Evolutionary conservation across 2,113 vertebrate genomes (phyloP).

Genomic region (Amazona vittata): DNA sequence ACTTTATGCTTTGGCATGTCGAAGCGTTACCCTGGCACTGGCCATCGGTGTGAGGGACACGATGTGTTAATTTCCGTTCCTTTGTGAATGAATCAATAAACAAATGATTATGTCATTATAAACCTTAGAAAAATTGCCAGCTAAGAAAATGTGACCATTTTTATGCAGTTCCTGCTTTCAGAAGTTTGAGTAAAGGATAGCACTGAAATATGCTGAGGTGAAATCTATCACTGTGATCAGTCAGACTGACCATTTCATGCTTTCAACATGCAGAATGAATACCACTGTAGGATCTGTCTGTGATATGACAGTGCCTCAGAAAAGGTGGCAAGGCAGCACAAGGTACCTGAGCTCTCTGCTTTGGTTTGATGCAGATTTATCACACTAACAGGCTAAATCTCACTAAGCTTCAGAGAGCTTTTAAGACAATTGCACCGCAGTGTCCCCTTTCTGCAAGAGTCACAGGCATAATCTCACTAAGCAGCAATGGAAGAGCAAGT

Average conservation of each 20-base stretch:
- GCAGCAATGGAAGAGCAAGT: constrained; percentile 2
- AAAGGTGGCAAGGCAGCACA: not conserved
- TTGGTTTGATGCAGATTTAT: constrained; percentile 39
- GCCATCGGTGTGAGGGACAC: not conserved
- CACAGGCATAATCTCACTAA: constrained; percentile 5
- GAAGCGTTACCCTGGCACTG: not conserved
- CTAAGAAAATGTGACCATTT: constrained; percentile 11
- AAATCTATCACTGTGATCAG: not conserved
- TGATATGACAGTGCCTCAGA: not conserved
- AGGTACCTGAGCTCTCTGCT: not conserved
- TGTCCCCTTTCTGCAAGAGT: constrained; percentile 45
- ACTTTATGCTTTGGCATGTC: not conserved
- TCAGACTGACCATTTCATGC: not conserved
- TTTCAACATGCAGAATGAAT: not conserved
- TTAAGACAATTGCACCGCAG: constrained; percentile 65
- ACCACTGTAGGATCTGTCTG: not conserved
- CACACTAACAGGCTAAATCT: constrained; percentile 41
- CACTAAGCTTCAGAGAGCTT: constrained; percentile 61
- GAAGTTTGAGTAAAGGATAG: not conserved
- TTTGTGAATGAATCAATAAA: constrained; percentile 23
- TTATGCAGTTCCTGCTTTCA: constrained; percentile 17
- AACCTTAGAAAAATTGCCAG: constrained; percentile 25
- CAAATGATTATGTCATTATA: constrained; percentile 33
- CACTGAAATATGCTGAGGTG: not conserved
- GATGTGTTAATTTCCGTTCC: not conserved